These are phyloP conservation scores for Hippocampus mohnikei DNA, from an alignment of 2,113 vertebrate genomes.

Conservation along the genomic window DNA sequence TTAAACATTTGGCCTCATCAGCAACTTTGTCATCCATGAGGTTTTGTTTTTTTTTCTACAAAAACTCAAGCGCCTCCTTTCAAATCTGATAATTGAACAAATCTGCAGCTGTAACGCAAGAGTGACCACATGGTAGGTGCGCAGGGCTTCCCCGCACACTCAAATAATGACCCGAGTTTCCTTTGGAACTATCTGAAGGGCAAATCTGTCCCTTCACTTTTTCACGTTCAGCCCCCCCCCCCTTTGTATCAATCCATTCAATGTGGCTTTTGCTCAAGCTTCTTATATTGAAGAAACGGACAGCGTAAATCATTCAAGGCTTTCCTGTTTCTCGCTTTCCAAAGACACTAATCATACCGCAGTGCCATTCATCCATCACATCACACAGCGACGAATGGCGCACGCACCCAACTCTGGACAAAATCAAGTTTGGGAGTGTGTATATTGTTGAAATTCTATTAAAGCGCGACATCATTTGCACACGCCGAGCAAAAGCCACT, in stretches of 20 bases:
- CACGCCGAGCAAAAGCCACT: slow-evolving; percentile 6
- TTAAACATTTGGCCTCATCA: too few relatives aligned
- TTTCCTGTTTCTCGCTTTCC: slow-evolving; percentile 43
- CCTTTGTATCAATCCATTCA: slow-evolving; percentile 37
- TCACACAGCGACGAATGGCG: neutral
- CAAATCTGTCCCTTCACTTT: slow-evolving; percentile 5
- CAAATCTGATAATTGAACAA: too few relatives aligned
- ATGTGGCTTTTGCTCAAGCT: slow-evolving; percentile 36
- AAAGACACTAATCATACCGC: slow-evolving; percentile 47
- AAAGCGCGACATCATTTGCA: neutral
- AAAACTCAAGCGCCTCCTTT: too few relatives aligned
- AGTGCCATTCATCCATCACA: slow-evolving; percentile 59
- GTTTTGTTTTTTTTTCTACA: too few relatives aligned
- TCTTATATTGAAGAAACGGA: slow-evolving; percentile 24
- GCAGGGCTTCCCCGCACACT: neutral
- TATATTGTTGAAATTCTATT: neutral
- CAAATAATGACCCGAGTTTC: neutral
- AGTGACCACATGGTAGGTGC: too few relatives aligned
- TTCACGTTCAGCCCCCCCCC: slow-evolving; percentile 2
- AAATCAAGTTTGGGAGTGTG: neutral
- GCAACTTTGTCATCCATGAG: neutral
- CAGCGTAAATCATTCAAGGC: slow-evolving; percentile 57
- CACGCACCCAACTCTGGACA: neutral
- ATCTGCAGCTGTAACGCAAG: too few relatives aligned
- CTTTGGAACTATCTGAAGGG: neutral